Base-by-base conservation (phyloP, 30 jellyfish, hydroid and myxozoan genomes). In the Aurelia aurita complex sp. Pacific region DNA sequence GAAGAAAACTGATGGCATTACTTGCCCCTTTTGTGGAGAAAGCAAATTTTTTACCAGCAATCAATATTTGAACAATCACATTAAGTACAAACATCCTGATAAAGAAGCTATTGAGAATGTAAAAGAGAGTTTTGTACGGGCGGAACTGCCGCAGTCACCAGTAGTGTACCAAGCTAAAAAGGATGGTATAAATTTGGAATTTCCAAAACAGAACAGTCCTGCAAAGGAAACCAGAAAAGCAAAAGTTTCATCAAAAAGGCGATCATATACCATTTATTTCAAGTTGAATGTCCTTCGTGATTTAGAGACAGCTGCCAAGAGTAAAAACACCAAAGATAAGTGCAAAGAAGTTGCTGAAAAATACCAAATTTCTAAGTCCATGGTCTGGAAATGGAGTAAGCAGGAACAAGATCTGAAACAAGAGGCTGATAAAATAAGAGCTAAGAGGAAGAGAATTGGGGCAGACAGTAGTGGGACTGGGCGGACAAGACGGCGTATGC, bases 301-400 rank as follows among this genome's bases (percentile, higher is more conserved):
- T 13, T 79, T 79, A 32, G 80, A 38, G 70, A 66, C 80, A 62
- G 89, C 89, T 62, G 81, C 80, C 79, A 66, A 79, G 79, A 79
- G 80, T 79, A 64, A 64, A 79, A 62, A 34, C 81, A 64, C 16
- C 70, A 1, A 61, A 64, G 60, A 79, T 33, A 66, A 79, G 69
- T 79, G 60, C 70, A 64, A 77, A 79, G 79, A 62, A 43, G 80
- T 79, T 79, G 80, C 89, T 79, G 69, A 16, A 79, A 79, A 79
- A 64, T 64, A 79, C 69, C 79, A 62, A 51, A 62, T 77, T 34
- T 23, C 29, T 65, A 60, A 74, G 51, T 74, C 85, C 50, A 74
- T 74, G 85, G 89, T 79, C 67, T 79, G 89, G 80, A 79, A 79
- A 79, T 79, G 80, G 89, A 79, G 80, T 34, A 79, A 63, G 79